A percentile compares a stretch with the other conserved stretches of the same genome.
phyloP scores from a whole-genome alignment of 2,797 vertebrate species.

The Sphenodon punctatus region DNA sequence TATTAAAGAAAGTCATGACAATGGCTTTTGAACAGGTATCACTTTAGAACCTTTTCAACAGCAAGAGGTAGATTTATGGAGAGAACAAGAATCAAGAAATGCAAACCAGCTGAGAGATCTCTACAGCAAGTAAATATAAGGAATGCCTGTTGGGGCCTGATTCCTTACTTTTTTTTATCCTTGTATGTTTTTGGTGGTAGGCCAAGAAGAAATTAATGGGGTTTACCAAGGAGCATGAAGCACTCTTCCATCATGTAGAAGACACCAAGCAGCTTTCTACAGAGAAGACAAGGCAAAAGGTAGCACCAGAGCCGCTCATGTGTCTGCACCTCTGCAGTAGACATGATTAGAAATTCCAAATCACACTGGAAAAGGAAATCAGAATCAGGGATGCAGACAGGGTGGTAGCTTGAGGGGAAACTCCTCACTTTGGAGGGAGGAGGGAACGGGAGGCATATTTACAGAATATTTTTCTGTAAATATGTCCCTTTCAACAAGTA shows the following conservation, averaged over 20 bases:
- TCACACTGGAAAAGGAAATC: neutral
- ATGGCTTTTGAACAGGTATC: too few species aligned
- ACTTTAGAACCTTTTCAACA: neutral
- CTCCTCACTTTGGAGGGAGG: too few species aligned
- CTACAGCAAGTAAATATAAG: neutral
- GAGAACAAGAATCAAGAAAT: neutral
- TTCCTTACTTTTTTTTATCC: neutral
- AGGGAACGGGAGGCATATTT: too few species aligned
- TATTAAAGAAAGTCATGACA: too few species aligned
- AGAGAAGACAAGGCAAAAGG: constrained; percentile 88
- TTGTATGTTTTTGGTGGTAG: constrained; percentile 65
- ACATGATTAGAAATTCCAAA: neutral
- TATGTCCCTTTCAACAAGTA: too few species aligned
- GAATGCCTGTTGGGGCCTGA: neutral
- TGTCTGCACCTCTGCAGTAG: neutral
- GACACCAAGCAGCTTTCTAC: constrained; percentile 81
- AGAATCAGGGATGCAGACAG: too few species aligned
- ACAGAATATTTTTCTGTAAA: too few species aligned
- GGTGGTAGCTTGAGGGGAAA: too few species aligned
- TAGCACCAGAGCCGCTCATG: neutral
- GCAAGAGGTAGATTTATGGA: neutral
- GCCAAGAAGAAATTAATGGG: constrained; percentile 85
- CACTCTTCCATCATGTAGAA: constrained; percentile 85
- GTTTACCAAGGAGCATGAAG: constrained; percentile 85
- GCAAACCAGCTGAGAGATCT: neutral